Base-by-base conservation (phyloP, 2,113 vertebrate genomes). In the Galemys pyrenaicus region DNA sequence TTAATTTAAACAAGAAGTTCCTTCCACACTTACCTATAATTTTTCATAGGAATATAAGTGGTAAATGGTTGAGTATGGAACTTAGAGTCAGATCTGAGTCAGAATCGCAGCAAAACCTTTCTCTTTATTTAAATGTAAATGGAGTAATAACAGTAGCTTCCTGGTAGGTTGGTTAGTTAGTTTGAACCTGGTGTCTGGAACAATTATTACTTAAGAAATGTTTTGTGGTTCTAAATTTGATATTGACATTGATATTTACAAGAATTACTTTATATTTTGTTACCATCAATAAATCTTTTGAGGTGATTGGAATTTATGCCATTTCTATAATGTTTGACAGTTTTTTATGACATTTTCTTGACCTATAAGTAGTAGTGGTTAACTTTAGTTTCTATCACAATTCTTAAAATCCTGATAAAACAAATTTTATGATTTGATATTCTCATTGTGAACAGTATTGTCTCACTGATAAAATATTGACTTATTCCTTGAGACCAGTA, bases 1-100 rank as follows among this genome's bases (percentile, higher is more conserved):
- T 86, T 94, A 90, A 89, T 37, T 95, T 83, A 35, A 75, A 79
- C 30, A 94, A 94, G 87, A 91, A 95, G 26, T 71, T 77, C 24
- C 71, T 92, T 30, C 41, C 73, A 77, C 41, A 89, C 81, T 91
- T 92, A 74, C 62, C 39, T 46, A 26, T 95, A 75, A 60, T 87
- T 83, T 93, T 94, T 86, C 70, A 83, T 79, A 65, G 62, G 54
- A 81, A 87, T 84, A 62, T 92, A 92, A 80, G 78, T 68, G 75
- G 68, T 68, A 82, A 90, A 54, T 84, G 32, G 30, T 83, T 92
- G 3, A 87, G 12, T 51, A 68, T 92, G 41, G 28, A 73, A 70
- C 92, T 92, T 68, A 41, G 73, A 82, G 8, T 92, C 81, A 67
- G 39, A 78, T 35, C 39, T 80, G 49, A 84, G 65, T 89, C 89